Evolutionary conservation across 92 coral and sea anemone species (phyloP), one percentile per base, ranked within the genome.

Genomic region (Phenganax marumi): DNA sequence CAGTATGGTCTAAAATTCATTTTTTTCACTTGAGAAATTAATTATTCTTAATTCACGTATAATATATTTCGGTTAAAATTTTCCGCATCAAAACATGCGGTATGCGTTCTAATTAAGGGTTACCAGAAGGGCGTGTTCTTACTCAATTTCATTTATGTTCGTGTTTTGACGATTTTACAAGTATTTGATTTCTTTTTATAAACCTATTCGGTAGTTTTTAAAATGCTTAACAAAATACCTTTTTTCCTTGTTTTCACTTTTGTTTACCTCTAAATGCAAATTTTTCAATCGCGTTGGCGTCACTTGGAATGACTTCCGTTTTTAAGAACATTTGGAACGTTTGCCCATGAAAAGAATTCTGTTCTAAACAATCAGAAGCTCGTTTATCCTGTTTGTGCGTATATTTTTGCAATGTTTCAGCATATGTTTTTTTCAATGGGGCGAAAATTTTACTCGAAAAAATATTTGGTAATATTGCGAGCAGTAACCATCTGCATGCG

Each of bases 231-330:
- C 43, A 5, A 33, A 33, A 33, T 33, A 33, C 43, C 5, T 33
- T 2, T 33, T 66, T 47, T n/a, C n/a, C 72, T 64, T 64, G n/a
- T 19, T 25, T 47, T 25, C 14, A 17, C 6, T 33, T 33, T 66
- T 66, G 72, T 66, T 66, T 25, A 66, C 72, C 16, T 66, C 72
- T 0, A 3, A 66, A 66, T 66, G 72, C 72, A 66, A 66, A 66
- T 66, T 66, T 66, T 66, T 8, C 8, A 10, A 10, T 0, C 24
- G 72, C 72, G 72, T 66, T 66, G 72, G 72, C 72, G 72, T 3
- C 47, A 10, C 17, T 16, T 11, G n/a, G 33, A 66, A 33, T 33
- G 5, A 33, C 43, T 33, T 33, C 43, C 49, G 26, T 19, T 23
- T 11, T 66, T 66, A 3, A 12, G 49, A 66, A 33, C 23, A 33